Evolutionary conservation across 2,888 invertebrate genomes (phyloP), one percentile per base, ranked within the genome.

Genomic region (Aricia artaxerxes): DNA sequence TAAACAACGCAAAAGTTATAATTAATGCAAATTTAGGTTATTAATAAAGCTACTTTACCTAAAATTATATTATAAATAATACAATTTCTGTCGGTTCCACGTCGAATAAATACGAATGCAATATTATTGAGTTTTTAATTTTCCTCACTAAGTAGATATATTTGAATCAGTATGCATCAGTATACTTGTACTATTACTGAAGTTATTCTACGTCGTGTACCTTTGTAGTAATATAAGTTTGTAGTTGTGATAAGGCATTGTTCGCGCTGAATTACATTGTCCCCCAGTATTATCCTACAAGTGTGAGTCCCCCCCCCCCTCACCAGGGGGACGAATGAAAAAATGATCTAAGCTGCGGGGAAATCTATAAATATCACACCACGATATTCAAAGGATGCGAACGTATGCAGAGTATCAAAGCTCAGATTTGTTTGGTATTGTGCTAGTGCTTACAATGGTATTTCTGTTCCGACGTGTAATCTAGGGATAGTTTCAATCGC

Each of bases 241-340:
- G 83, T 84, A 83, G 85, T 85, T 86, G 86, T 86, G 86, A 88
- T 87, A 88, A 87, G 85, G 87, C 86, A 88, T 90, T 90, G 89
- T 90, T 89, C 89, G 81, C 85, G 86, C 86, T 86, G 88, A 89
- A 90, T 90, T 87, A 90, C 86, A 87, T 87, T 85, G 85, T 86
- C 87, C 86, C 87, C 87, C 85, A 83, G 82, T 83, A 83, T 83
- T 83, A 83, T 83, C 81, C 82, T 82, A 80, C 85, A 85, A 86
- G 86, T 84, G 84, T 85, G 13, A 75, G 73, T 3, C 40, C 40
- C 11, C 49, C 49, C 44, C 80, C 80, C 82, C 80, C 78, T 80
- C 82, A 81, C 80, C 80, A 80, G 77, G 77, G 61, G 79, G 80
- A 73, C 79, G 76, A 76, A 44, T 78, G 78, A 44, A 76, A 72